Evolutionary conservation across 2,113 vertebrate species (phyloP), one percentile per base, ranked within the genome.

Genomic region (Grantiella picta): DNA sequence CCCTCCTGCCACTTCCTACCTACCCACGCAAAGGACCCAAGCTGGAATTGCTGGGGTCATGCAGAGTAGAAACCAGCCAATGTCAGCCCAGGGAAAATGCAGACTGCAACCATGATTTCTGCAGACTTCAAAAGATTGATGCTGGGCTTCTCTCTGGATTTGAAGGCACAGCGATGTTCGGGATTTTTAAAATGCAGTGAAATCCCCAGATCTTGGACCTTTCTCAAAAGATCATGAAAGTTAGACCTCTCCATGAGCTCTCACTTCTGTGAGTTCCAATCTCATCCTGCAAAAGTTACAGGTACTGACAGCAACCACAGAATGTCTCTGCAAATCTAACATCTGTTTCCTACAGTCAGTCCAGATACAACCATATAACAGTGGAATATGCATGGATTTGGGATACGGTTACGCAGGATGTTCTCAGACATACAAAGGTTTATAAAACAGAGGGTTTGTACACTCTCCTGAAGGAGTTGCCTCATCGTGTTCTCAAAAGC

Each of bases 351-450:
- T 53, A 36, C 40, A 40, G 18, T 28, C 24, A 9, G 21, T 59
- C 9, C 38, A 86, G 56, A 42, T 14, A 33, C 31, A 59, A 4
- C 7, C 33, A 28, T 2, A 21, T 2, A 54, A 29, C 15, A 36
- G 3, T 11, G 13, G 36, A 81, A 27, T 33, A 70, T 23, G 9
- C 36, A 36, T 1, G 11, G 29, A 23, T 42, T 57, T 42, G 5
- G 16, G 33, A 6, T 29, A 29, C 0, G 1, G 14, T 42, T 66
- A 66, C 40, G 29, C 23, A 91, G 38, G 27, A 56, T 2, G 0
- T 35, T 89, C 28, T 54, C 35, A 33, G 22, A 29, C 0, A 15
- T 85, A n/a, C 21, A 35, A 36, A 84, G 4, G 2, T 72, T 69
- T 64, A 49, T 40, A 28, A 73, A 89, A 27, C 15, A 7, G 4